Evolutionary conservation across 2,113 vertebrate genomes (phyloP).

Genomic region (Chaetops frenatus): DNA sequence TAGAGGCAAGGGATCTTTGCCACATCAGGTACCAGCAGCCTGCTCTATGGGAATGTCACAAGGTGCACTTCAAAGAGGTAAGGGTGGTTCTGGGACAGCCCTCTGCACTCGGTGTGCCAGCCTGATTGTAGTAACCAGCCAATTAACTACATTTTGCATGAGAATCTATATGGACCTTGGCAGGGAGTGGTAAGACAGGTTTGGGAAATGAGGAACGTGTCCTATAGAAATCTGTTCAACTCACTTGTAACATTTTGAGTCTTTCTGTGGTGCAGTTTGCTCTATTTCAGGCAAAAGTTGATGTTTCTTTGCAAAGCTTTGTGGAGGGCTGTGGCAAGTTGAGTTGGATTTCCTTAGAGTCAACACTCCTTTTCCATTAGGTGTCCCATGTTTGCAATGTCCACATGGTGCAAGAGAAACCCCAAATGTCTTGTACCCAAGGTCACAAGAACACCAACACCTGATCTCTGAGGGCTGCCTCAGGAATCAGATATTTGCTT

Average conservation of each 20-base stretch:
- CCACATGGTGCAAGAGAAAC: not conserved
- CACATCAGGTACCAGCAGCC: not conserved
- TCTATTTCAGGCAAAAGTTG: not conserved
- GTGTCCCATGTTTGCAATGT: not conserved
- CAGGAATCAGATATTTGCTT: not conserved
- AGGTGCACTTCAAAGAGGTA: not conserved
- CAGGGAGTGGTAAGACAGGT: not conserved
- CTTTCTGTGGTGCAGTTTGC: not conserved
- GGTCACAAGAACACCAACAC: not conserved
- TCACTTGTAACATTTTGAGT: not conserved
- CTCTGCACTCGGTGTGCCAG: not conserved
- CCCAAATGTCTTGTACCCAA: not conserved
- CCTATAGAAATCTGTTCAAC: not conserved
- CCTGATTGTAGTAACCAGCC: not conserved
- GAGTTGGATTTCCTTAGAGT: not conserved
- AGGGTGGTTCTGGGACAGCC: not conserved
- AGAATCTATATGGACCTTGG: not conserved
- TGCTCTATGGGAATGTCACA: not conserved
- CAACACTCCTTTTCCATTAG: not conserved
- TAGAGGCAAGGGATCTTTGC: not conserved
- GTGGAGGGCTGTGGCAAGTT: not conserved
- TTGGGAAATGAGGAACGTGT: not conserved
- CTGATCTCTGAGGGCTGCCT: not conserved
- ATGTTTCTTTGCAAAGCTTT: not conserved
- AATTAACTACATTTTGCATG: not conserved